A percentile compares a stretch with the other conserved stretches of the same genome.
These are phyloP conservation scores for Pollimyrus isidori DNA, from an alignment of 2,113 vertebrate genomes.

Conservation along the genomic window DNA sequence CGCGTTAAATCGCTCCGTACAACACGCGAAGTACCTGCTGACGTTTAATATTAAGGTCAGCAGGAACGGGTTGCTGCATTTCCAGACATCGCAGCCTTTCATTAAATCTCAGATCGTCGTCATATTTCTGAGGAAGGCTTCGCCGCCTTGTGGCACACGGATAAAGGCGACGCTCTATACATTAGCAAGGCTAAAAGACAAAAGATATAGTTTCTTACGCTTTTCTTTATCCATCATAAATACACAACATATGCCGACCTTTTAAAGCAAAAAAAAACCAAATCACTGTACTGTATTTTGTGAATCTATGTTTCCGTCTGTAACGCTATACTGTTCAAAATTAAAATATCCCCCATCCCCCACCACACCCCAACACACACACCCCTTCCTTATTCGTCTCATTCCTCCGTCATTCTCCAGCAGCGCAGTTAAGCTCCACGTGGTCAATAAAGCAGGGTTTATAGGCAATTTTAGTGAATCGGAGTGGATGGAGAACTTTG, in stretches of 20 bases:
- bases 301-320: neutral
- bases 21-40: conserved; percentile 7
- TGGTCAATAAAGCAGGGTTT: conserved; percentile 73
- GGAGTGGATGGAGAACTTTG: conserved; percentile 57
- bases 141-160: conserved; percentile 50
- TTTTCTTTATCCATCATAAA: neutral
- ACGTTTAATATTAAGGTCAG: conserved; percentile 5
- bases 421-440: conserved; percentile 68
- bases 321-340: neutral
- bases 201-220: conserved; percentile 41
- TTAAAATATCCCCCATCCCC: neutral
- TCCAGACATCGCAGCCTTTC: neutral
- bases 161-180: conserved; percentile 72
- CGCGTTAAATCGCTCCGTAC: neutral
- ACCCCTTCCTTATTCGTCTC: neutral
- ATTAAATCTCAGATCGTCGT: neutral
- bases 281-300: neutral
- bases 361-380: neutral
- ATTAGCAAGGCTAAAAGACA: conserved; percentile 76
- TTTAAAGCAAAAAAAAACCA: neutral
- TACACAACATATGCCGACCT: neutral
- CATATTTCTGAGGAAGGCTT: conserved; percentile 21
- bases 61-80: conserved; percentile 3
- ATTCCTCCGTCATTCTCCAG: conserved; percentile 19
- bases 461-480: conserved; percentile 63